These are phyloP conservation scores for Belonocnema kinseyi DNA, from an alignment of 1,140 invertebrate genomes.

Conservation along the genomic window DNA sequence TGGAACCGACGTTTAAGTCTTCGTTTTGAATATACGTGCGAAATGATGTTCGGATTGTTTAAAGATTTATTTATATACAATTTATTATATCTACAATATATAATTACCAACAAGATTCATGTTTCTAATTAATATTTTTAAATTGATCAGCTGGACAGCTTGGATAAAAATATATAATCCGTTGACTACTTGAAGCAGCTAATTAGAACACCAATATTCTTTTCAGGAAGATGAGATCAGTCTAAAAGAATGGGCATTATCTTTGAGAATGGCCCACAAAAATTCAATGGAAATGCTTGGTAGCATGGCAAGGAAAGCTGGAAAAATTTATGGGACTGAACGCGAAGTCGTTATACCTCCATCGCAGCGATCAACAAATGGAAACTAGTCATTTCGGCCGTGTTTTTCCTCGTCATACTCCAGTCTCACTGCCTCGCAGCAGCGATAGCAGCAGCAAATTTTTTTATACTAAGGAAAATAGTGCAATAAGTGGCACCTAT, in stretches of 20 bases:
- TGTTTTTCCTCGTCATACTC: constrained; percentile 57
- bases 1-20: no score
- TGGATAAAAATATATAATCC: no score
- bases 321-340: constrained; percentile 95
- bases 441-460: constrained; percentile 63
- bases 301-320: constrained; percentile 96
- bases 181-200: no score
- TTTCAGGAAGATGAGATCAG: constrained; percentile 91
- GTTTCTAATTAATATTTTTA: no score
- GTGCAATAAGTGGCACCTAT: constrained; percentile 42
- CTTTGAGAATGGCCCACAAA: constrained; percentile 93
- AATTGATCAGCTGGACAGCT: no score
- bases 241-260: constrained; percentile 95
- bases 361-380: constrained; percentile 76
- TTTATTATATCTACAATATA: no score
- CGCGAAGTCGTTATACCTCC: constrained; percentile 75
- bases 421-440: constrained; percentile 70
- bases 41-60: no score
- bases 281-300: constrained; percentile 93
- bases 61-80: no score
- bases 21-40: no score
- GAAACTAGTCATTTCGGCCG: constrained; percentile 70
- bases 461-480: constrained; percentile 69
- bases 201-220: neutral
- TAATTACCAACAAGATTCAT: no score